Evolutionary conservation across 37 sponge, comb jelly and placozoan species (phyloP).

Genomic region (Geodia barretti): DNA sequence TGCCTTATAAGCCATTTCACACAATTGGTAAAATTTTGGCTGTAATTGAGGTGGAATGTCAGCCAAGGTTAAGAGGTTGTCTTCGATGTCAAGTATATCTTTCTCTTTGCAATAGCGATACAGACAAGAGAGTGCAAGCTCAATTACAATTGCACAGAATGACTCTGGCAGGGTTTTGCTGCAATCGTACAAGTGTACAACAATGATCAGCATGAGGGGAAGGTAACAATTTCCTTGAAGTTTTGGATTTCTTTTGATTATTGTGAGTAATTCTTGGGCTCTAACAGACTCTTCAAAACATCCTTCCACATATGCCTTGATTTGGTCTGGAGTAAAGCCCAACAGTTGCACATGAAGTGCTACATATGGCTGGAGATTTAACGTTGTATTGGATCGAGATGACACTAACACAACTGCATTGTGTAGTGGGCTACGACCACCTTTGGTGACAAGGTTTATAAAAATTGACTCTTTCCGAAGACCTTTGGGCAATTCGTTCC

Average conservation of each 20-base stretch:
- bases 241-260: neutral
- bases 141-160: neutral
- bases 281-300: too few species aligned
- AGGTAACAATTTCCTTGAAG: neutral
- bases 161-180: neutral
- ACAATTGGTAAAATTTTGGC: neutral
- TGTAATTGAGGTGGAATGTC: neutral
- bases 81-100: neutral
- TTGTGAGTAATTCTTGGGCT: neutral
- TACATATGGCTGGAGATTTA: too few species aligned
- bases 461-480: constrained; percentile 30
- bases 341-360: too few species aligned
- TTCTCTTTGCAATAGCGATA: neutral
- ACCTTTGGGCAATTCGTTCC: constrained; percentile 33
- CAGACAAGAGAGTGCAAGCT: neutral
- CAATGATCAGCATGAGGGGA: neutral
- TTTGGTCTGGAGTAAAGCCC: too few species aligned
- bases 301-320: too few species aligned
- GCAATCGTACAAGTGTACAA: neutral
- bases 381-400: too few species aligned
- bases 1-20: neutral
- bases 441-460: constrained; percentile 5
- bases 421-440: neutral
- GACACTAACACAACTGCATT: constrained; percentile 34
- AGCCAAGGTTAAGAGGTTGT: neutral